These are phyloP conservation scores for Synodontis membranacea DNA, from an alignment of 2,113 vertebrate species.

Conservation along the genomic window DNA sequence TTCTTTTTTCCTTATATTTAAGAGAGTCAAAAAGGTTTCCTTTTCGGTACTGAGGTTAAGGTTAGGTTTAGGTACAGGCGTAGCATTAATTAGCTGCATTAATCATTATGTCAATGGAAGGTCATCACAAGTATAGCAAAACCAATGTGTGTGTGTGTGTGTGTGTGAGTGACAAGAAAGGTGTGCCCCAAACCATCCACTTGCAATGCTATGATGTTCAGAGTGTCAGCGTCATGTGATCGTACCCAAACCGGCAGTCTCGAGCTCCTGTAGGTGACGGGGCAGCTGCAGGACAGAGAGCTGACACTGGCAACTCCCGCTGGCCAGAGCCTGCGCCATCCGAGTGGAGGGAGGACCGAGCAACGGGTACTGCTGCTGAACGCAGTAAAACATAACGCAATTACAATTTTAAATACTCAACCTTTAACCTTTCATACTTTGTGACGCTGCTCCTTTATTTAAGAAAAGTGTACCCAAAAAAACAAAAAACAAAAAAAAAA, in stretches of 20 bases:
- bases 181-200: not conserved
- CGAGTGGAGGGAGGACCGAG: conserved; percentile 90
- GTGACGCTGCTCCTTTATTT: not conserved
- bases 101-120: too few relatives aligned
- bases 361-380: conserved; percentile 82
- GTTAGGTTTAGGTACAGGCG: too few relatives aligned
- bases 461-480: too few relatives aligned
- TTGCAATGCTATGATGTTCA: not conserved
- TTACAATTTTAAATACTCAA: not conserved
- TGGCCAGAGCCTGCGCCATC: conserved; percentile 82
- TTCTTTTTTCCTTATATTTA: too few relatives aligned
- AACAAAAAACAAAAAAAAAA: too few relatives aligned
- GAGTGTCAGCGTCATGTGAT: conserved; percentile 30
- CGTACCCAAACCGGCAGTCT: conserved; percentile 86
- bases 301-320: conserved; percentile 91
- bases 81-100: too few relatives aligned
- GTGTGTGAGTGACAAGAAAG: not conserved
- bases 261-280: conserved; percentile 87
- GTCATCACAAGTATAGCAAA: too few relatives aligned
- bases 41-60: too few relatives aligned
- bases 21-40: too few relatives aligned
- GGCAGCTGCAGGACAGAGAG: conserved; percentile 85
- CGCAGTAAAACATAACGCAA: not conserved
- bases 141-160: too few relatives aligned
- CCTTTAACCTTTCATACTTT: not conserved